Evolutionary conservation across 2,113 vertebrate species (phyloP).

Genomic region (Chroicocephalus ridibundus): DNA sequence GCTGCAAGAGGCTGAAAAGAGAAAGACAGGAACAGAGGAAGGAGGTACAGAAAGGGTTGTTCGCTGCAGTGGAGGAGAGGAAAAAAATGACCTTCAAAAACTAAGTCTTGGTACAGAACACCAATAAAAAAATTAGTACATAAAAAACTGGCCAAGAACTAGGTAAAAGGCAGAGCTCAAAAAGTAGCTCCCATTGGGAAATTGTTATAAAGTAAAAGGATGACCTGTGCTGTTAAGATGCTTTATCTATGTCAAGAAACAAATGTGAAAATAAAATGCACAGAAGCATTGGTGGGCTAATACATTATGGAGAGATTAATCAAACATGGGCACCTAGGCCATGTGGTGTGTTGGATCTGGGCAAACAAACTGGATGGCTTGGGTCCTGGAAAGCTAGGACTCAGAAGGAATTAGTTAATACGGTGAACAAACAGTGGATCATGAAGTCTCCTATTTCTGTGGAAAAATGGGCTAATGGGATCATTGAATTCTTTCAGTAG

Average conservation of each 20-base stretch:
- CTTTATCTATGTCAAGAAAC: background rate
- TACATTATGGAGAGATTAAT: background rate
- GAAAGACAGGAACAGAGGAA: background rate
- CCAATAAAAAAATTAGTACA: background rate
- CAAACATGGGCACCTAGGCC: background rate
- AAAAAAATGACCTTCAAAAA: background rate
- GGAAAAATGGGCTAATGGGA: background rate
- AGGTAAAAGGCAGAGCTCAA: background rate
- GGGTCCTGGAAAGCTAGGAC: background rate
- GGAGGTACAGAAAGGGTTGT: background rate
- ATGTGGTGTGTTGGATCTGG: background rate
- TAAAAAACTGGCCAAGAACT: background rate
- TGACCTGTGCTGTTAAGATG: background rate
- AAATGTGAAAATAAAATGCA: background rate
- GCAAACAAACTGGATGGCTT: background rate
- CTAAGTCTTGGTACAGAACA: background rate
- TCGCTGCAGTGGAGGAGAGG: background rate
- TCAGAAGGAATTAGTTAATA: background rate
- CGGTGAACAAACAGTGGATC: background rate
- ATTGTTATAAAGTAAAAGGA: background rate
- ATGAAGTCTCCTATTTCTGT: background rate
- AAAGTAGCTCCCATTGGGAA: background rate
- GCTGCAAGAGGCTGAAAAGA: background rate
- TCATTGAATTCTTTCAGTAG: background rate
- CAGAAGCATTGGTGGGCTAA: background rate